Base-by-base conservation (phyloP, 2,888 invertebrate species). In the Lycaena phlaeas region DNA sequence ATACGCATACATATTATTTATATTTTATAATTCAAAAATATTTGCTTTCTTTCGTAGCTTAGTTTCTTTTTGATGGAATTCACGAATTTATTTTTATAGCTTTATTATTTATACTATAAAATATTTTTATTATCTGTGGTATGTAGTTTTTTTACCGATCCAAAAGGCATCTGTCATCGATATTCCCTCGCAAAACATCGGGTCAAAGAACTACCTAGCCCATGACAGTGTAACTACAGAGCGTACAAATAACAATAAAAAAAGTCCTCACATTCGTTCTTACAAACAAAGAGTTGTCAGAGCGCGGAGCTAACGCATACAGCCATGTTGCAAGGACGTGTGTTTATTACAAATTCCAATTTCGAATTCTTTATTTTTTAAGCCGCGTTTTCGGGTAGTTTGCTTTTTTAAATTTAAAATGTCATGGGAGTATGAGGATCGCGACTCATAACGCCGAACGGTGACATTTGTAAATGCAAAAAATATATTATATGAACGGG, bases 261-360 rank as follows among this genome's bases (percentile, higher is more conserved):
- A 72, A 66, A 61, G 22, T 40, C 48, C 43, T 46, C 31, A 26
- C 42, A 28, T 38, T 41, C 44, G 41, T 38, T 34, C 38, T 38
- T 12, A 73, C 65, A 68, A 69, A 78, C 79, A 78, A 79, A 78
- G 79, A 69, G 61, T 64, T 64, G 61, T 49, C 53, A 46, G 48
- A 54, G 57, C 58, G 52, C 61, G 70, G 68, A 30, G 41, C 41
- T 59, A 67, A 69, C 64, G 22, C 22, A 22, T 63, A n/a, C n/a
- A n/a, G 75, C 68, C 74, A 75, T 75, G 72, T 71, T 71, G 68
- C 78, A 77, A 77, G 81, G 78, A 78, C 77, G 59, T 42, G 49
- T 48, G 27, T 10, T 27, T 26, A 31, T 1, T 41, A 17, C 14
- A 11, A 36, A 36, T 26, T 36, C 14, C 14, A 27, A 27, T 27